phyloP scores from a whole-genome alignment of 2,888 invertebrate genomes.

The Lamellibrachia columna region DNA sequence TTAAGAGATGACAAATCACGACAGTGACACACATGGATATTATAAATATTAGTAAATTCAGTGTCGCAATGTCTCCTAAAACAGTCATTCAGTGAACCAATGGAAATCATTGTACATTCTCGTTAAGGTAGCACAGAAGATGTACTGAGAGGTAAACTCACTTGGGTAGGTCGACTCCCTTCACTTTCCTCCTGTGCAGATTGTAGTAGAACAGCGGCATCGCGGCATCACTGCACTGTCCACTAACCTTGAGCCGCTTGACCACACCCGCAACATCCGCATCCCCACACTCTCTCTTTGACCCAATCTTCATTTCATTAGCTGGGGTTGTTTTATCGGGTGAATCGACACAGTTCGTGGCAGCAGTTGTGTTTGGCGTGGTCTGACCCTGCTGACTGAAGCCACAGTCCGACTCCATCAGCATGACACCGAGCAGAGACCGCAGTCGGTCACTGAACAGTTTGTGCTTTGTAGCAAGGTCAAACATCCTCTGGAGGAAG shows the following conservation, averaged over 20 bases:
- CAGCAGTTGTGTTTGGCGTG: no score
- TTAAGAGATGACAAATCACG: no score
- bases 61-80: not conserved
- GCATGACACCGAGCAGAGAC: not conserved
- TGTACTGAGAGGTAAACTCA: conserved; percentile 29
- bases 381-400: not conserved
- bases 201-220: conserved; percentile 55
- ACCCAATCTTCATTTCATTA: conserved; percentile 13
- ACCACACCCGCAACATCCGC: not conserved
- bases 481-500: conserved; percentile 34
- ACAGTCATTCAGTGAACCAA: not conserved
- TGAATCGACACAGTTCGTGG: not conserved
- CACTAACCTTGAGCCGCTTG: not conserved
- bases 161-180: conserved; percentile 49
- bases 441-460: conserved; percentile 25
- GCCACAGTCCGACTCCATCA: not conserved
- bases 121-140: not conserved
- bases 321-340: not conserved
- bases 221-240: conserved; percentile 6
- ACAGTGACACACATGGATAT: no score
- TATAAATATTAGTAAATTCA: no score
- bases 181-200: conserved; percentile 48
- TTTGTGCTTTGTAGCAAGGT: conserved; percentile 18
- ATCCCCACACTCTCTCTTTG: not conserved
- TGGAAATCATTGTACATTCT: not conserved